A percentile compares a stretch with the other conserved stretches of the same genome.
phyloP scores from a whole-genome alignment of 2,888 invertebrate genomes.

The Capitulum mitella region DNA sequence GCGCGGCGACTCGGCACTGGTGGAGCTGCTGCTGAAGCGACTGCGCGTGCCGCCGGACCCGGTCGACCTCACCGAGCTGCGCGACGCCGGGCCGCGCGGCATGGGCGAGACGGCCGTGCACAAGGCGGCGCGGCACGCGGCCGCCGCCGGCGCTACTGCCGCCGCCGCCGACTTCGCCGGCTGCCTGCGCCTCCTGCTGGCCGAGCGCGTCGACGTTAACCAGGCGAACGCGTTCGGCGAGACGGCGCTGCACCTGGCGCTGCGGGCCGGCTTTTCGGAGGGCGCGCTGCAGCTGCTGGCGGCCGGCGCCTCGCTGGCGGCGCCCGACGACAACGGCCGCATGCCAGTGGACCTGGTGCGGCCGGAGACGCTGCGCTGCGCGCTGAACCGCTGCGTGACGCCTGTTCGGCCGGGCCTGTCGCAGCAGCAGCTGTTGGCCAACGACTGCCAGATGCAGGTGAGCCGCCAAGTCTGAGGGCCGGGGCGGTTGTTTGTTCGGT shows the following conservation, averaged over 20 bases:
- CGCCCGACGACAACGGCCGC: background rate
- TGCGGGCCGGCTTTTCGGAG: background rate
- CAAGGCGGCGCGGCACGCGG: background rate
- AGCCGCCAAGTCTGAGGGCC: background rate
- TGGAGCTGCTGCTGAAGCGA: background rate
- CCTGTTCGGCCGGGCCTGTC: background rate
- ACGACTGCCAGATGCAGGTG: background rate
- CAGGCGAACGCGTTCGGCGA: background rate
- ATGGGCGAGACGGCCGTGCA: background rate
- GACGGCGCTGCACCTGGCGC: conserved; percentile 10
- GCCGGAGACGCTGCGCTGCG: background rate
- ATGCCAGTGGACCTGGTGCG: background rate
- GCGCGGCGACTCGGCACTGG: background rate
- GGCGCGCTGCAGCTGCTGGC: conserved; percentile 11
- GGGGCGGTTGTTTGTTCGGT: no score
- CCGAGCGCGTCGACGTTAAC: background rate
- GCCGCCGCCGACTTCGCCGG: background rate
- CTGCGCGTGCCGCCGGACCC: background rate
- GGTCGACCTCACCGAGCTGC: background rate
- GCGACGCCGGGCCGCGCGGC: background rate
- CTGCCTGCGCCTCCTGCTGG: background rate
- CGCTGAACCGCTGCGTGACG: background rate
- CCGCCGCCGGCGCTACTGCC: background rate
- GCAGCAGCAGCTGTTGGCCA: background rate
- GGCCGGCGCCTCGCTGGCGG: conserved; percentile 12